Evolutionary conservation across 2,113 vertebrate genomes (phyloP), one percentile per base, ranked within the genome.

Genomic region (Atlantisia rogersi): DNA sequence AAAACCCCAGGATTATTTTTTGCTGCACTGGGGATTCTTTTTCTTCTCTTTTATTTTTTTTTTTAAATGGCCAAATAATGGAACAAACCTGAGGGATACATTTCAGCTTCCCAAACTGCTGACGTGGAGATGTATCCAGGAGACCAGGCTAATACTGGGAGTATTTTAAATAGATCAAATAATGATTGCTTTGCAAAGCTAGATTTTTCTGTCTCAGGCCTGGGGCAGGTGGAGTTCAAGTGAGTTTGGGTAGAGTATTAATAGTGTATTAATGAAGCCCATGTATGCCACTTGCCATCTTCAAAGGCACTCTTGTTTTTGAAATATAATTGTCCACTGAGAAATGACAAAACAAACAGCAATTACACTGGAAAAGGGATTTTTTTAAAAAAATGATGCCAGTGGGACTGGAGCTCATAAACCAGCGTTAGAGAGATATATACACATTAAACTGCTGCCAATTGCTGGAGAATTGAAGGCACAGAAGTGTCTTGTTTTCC

Each of bases 271-370:
- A 90, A 95, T 83, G 82, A 93, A 95, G 63, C 69, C 69, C 7
- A 3, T 39, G 2, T 20, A 28, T 2, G 3, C 44, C 5, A 19
- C 93, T 21, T 21, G 15, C 5, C 0, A 52, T 88, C 88, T 92
- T 95, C 96, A 97, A 92, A 96, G 87, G 76, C 87, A 3, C 52
- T 91, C 77, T 71, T 90, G 88, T 16, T 93, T 95, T 82, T 80
- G 92, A 97, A 59, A 79, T 92, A 92, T 95, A 96, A 95, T 92
- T 95, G 92, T 96, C 95, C 95, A 86, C 95, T 91, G 95, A 96
- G 95, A 97, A 94, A 97, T 94, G 91, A 91, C 93, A 96, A 97
- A 96, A 95, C 88, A 97, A 97, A 97, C 84, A 92, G 93, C 93
- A 95, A 96, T 97, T 97, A 96, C 83, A 31, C 48, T 92, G 92